A percentile compares a stretch with the other conserved stretches of the same genome.
phyloP scores from a whole-genome alignment of 1,140 invertebrate genomes.

The Monomorium pharaonis region DNA sequence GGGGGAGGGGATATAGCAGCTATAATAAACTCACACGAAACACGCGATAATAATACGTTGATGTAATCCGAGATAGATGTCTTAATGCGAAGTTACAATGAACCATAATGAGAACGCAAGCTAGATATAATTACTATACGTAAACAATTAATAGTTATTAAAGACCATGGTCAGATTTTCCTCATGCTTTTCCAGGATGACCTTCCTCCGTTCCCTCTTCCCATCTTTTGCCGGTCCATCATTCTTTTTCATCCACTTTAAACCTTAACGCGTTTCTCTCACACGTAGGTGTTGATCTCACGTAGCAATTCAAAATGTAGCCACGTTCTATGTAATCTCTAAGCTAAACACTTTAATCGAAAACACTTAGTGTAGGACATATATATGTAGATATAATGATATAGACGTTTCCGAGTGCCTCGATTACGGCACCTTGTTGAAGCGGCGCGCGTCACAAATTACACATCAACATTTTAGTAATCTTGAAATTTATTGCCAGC shows the following conservation, averaged over 20 bases:
- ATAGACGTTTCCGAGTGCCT: slow-evolving; percentile 71
- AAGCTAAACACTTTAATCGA: slow-evolving; percentile 82
- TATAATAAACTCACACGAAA: slow-evolving; percentile 29
- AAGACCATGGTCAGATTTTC: slow-evolving; percentile 4
- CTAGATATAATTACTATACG: slow-evolving; percentile 36
- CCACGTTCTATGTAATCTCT: slow-evolving; percentile 82
- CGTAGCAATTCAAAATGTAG: slow-evolving; percentile 79
- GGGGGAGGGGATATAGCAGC: slow-evolving; percentile 55
- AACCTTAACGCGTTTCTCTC: slow-evolving; percentile 78
- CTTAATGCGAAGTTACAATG: slow-evolving; percentile 32
- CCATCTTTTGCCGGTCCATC: slow-evolving; percentile 32
- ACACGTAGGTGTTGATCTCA: slow-evolving; percentile 80
- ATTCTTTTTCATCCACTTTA: slow-evolving; percentile 2
- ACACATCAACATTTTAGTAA: slow-evolving; percentile 4
- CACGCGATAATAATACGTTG: slow-evolving; percentile 30
- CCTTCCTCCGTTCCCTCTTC: slow-evolving; percentile 8
- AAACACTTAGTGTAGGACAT: slow-evolving; percentile 76
- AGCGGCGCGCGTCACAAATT: slow-evolving; percentile 11
- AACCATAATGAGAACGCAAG: slow-evolving; percentile 16
- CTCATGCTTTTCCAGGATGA: slow-evolving; percentile 27
- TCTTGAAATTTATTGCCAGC: background rate
- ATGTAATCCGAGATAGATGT: slow-evolving; percentile 48
- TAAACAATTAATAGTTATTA: slow-evolving; percentile 52
- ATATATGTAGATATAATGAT: slow-evolving; percentile 71
- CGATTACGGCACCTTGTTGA: slow-evolving; percentile 56